These are phyloP conservation scores for Asobara japonica DNA, from an alignment of 1,140 invertebrate genomes.

Conservation along the genomic window DNA sequence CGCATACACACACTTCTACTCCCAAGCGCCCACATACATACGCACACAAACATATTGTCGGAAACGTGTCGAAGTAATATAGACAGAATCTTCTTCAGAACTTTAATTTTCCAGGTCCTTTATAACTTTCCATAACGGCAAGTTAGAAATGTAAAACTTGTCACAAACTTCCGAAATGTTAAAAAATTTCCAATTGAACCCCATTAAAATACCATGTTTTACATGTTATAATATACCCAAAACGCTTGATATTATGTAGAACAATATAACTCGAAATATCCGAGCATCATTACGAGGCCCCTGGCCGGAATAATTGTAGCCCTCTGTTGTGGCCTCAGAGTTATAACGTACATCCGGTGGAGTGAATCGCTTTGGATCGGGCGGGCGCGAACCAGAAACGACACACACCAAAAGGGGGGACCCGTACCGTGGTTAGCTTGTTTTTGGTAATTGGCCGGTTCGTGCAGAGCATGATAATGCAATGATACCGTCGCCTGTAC, in stretches of 20 bases:
- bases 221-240: conserved; percentile 16
- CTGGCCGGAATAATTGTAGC: conserved; percentile 29
- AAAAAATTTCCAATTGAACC: too few species aligned
- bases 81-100: too few species aligned
- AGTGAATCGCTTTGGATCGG: conserved; percentile 24
- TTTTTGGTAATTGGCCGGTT: conserved; percentile 47
- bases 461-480: conserved; percentile 44
- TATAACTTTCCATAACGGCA: too few species aligned
- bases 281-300: conserved; percentile 28
- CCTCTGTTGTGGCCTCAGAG: neutral
- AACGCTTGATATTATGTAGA: conserved; percentile 7
- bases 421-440: conserved; percentile 29
- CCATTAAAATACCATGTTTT: conserved; percentile 23
- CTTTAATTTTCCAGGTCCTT: too few species aligned
- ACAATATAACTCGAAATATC: conserved; percentile 35
- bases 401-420: neutral
- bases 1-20: too few species aligned
- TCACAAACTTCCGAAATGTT: too few species aligned
- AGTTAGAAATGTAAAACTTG: too few species aligned
- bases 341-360: conserved; percentile 23
- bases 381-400: conserved; percentile 13
- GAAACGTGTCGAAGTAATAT: too few species aligned
- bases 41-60: too few species aligned
- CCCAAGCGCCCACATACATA: too few species aligned
- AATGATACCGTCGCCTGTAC: conserved; percentile 31